Base-by-base conservation (phyloP, 2,888 invertebrate genomes). In the Napeogenes inachia region DNA sequence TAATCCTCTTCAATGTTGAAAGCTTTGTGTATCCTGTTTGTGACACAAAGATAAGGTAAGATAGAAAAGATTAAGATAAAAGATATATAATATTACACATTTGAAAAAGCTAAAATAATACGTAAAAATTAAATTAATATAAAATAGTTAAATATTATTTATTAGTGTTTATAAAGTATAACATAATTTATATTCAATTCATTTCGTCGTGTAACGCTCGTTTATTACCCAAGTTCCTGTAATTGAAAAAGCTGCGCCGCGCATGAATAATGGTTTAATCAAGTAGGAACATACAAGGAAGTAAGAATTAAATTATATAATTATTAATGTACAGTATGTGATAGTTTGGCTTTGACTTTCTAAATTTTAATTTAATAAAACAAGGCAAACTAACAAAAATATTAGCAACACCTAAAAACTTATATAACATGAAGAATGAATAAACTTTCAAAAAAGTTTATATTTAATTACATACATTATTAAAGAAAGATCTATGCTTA, bases 261-360 rank as follows among this genome's bases (percentile, higher is more conserved):
- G 54, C 56, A 54, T 61, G 63, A 66, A 55, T 56, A 61, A 63
- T 66, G 47, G 59, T 57, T 57, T 61, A 60, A 66, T 66, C 63
- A 63, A 57, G 56, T 62, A 61, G 55, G 54, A 59, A 64, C 63
- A 58, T 45, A 13, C 13, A 54, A 63, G 61, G 61, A 65, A 63
- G 63, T 58, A 56, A 45, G 45, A 47, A 45, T 54, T 33, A 38
- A 12, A 42, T 61, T 53, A 57, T 55, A 47, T 54, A 53, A 57
- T 59, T 42, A 10, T 12, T 42, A 10, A 42, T 42, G 42, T 50
- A 2, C n/a, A 50, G 3, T 13, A 8, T 21, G 4, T 50, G n/a
- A 4, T 50, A 6, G 13, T 50, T 42, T 0, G 42, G 10, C 8
- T 10, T 42, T 10, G 8, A 12, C 42, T 42, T 46, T 32, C 13